Percentiles rank a stretch among this genome's conserved stretches.
These are phyloP conservation scores for Brachirus orientalis DNA, from an alignment of 2,113 vertebrate species.

Conservation along the genomic window DNA sequence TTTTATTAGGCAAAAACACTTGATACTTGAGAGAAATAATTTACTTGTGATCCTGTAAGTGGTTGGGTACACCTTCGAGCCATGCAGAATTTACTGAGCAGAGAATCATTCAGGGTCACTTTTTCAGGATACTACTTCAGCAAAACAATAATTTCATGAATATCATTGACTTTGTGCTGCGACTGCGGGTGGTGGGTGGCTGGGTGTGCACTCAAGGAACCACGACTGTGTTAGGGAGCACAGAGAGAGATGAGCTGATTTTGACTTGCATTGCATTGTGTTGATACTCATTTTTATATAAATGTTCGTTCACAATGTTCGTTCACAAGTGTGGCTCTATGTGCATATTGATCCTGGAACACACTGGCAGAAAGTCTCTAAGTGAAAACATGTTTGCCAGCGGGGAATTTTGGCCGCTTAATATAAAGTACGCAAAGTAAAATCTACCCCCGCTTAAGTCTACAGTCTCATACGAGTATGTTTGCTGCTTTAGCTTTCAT, in stretches of 20 bases:
- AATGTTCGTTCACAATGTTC: too few species aligned
- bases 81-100: slow-evolving; percentile 41
- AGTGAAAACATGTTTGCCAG: too few species aligned
- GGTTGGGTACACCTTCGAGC: slow-evolving; percentile 48
- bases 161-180: slow-evolving; percentile 40
- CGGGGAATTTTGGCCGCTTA: too few species aligned
- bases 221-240: neutral
- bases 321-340: too few species aligned
- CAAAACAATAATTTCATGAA: slow-evolving; percentile 63
- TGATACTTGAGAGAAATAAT: slow-evolving; percentile 71
- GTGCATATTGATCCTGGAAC: too few species aligned
- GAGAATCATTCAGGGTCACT: slow-evolving; percentile 27
- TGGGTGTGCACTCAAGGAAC: slow-evolving; percentile 7
- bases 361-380: too few species aligned
- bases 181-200: neutral
- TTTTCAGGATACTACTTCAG: slow-evolving; percentile 42
- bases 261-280: too few species aligned
- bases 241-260: slow-evolving; percentile 2
- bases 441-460: too few species aligned
- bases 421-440: too few species aligned
- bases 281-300: too few species aligned
- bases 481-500: too few species aligned
- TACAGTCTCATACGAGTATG: too few species aligned
- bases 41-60: slow-evolving; percentile 50
- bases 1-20: slow-evolving; percentile 76